Percentiles rank a stretch among this genome's conserved stretches.
Evolutionary conservation across 2,888 invertebrate species (phyloP).

Genomic region (Aphrophora alni): DNA sequence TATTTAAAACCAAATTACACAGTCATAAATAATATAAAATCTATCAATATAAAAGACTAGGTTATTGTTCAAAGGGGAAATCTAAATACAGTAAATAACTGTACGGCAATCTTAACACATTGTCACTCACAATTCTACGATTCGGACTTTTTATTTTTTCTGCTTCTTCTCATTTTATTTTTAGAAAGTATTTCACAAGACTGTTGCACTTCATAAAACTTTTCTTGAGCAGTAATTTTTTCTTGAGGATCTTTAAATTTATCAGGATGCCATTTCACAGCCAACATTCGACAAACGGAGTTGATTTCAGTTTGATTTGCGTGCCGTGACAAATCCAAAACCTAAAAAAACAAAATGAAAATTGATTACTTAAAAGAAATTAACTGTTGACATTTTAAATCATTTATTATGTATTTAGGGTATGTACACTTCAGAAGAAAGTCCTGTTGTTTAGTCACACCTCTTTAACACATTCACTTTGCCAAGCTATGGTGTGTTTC

Average conservation of each 20-base stretch:
- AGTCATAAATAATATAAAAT: background rate
- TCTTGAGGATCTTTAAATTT: constrained; percentile 78
- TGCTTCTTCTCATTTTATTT: constrained; percentile 76
- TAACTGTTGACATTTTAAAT: background rate
- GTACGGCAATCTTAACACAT: background rate
- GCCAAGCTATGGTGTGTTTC: too few relatives aligned
- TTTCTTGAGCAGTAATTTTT: constrained; percentile 77
- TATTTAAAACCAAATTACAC: too few relatives aligned
- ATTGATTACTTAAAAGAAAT: background rate
- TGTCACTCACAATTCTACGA: constrained; percentile 8
- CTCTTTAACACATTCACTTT: too few relatives aligned
- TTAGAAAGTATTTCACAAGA: constrained; percentile 90
- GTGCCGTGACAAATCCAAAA: constrained; percentile 76
- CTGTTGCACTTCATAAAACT: constrained; percentile 91
- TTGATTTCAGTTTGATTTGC: constrained; percentile 88
- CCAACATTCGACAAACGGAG: constrained; percentile 78
- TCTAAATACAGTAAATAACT: too few relatives aligned
- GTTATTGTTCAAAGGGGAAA: background rate
- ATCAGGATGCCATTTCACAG: constrained; percentile 90
- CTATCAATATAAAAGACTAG: background rate
- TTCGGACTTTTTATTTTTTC: constrained; percentile 70
- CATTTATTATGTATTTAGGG: too few relatives aligned
- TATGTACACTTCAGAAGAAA: too few relatives aligned
- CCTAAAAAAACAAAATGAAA: constrained; percentile 61
- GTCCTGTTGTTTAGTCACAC: too few relatives aligned